Evolutionary conservation across 2,113 vertebrate genomes (phyloP).

Genomic region (Megaleporinus macrocephalus): DNA sequence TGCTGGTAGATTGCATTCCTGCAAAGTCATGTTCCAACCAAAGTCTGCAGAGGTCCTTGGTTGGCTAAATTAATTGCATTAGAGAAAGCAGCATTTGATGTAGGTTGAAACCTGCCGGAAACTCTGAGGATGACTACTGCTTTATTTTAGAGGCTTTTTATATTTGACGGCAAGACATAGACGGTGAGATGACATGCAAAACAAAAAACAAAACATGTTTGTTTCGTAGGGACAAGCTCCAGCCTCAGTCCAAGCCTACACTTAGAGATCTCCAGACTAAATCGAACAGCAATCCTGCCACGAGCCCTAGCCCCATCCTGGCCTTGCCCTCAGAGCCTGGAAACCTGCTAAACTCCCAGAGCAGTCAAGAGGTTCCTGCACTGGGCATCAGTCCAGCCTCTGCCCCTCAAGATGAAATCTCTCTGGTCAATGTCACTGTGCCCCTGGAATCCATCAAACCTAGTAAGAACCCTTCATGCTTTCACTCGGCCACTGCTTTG

Average conservation of each 20-base stretch:
- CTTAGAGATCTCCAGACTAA: conserved; percentile 92
- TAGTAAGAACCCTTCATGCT: conserved; percentile 79
- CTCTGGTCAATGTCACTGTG: conserved; percentile 85
- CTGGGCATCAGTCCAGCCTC: conserved; percentile 62
- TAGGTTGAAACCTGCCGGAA: too few species aligned
- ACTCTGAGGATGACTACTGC: too few species aligned
- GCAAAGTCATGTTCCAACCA: too few species aligned
- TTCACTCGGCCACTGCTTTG: neutral
- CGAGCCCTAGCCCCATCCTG: conserved; percentile 42
- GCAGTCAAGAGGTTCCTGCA: conserved; percentile 59
- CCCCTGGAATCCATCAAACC: conserved; percentile 95
- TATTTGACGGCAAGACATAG: neutral
- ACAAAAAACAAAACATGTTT: too few species aligned
- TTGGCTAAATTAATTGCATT: too few species aligned
- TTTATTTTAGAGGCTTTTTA: neutral
- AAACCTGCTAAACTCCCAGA: conserved; percentile 59
- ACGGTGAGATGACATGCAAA: conserved; percentile 5
- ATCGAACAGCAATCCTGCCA: conserved; percentile 64
- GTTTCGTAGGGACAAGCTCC: conserved; percentile 86
- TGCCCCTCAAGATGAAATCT: conserved; percentile 73
- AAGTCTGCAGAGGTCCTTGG: too few species aligned
- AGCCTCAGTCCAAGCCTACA: conserved; percentile 81
- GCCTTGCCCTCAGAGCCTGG: conserved; percentile 64
- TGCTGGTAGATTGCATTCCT: too few species aligned
- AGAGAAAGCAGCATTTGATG: too few species aligned